A percentile compares a stretch with the other conserved stretches of the same genome.
Evolutionary conservation across 2,888 invertebrate genomes (phyloP).

Genomic region (Cyrtodaria siliqua): DNA sequence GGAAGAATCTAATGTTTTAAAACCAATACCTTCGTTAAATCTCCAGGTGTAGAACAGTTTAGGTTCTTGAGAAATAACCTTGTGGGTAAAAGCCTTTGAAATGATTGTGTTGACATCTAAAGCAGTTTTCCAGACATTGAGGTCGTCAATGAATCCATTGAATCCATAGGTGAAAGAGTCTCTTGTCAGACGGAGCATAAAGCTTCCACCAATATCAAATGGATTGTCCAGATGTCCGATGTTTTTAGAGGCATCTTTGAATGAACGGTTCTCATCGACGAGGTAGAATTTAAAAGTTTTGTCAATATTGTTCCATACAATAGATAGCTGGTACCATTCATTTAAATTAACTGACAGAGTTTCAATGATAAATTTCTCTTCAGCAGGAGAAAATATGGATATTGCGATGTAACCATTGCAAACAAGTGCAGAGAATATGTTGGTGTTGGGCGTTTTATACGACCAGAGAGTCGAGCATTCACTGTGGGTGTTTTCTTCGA

Average conservation of each 20-base stretch:
- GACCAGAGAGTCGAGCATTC: slow-evolving; percentile 70
- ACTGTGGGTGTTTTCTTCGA: slow-evolving; percentile 24
- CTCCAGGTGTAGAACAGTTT: slow-evolving; percentile 65
- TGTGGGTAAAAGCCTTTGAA: slow-evolving; percentile 56
- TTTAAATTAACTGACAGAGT: slow-evolving; percentile 50
- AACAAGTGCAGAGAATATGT: slow-evolving; percentile 52
- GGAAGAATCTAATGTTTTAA: slow-evolving; percentile 46
- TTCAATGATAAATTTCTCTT: slow-evolving; percentile 9
- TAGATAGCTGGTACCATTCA: slow-evolving; percentile 73
- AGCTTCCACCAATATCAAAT: slow-evolving; percentile 67
- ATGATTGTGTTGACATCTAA: slow-evolving; percentile 53
- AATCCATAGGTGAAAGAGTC: slow-evolving; percentile 58
- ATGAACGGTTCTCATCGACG: slow-evolving; percentile 43
- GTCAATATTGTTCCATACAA: slow-evolving; percentile 61
- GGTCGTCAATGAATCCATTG: slow-evolving; percentile 69
- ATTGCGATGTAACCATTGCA: slow-evolving; percentile 52
- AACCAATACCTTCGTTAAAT: slow-evolving; percentile 66
- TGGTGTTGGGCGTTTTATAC: slow-evolving; percentile 47
- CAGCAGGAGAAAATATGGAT: slow-evolving; percentile 28
- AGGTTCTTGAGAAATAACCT: slow-evolving; percentile 8
- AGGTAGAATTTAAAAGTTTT: slow-evolving; percentile 53
- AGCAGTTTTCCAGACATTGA: slow-evolving; percentile 71
- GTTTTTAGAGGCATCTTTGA: slow-evolving; percentile 32
- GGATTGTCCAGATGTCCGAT: not conserved
- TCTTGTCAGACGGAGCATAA: slow-evolving; percentile 69